Percentiles rank a stretch among this genome's conserved stretches.
Evolutionary conservation across 1,140 invertebrate species (phyloP).

Genomic region (Drosophila auraria): DNA sequence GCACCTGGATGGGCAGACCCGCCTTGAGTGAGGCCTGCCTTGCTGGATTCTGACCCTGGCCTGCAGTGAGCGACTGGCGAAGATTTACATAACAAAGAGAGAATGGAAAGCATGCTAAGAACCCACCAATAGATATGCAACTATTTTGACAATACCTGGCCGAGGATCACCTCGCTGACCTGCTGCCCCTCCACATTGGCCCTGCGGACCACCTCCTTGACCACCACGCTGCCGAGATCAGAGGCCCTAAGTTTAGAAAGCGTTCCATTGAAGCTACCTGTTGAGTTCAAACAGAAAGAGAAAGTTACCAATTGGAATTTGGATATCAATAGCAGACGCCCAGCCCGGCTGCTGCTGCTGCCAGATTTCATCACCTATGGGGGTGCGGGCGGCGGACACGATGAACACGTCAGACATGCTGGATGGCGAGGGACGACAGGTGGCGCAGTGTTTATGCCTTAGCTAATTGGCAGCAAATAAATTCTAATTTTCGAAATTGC

Average conservation of each 20-base stretch:
- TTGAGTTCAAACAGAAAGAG: conserved; percentile 55
- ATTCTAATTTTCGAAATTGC: conserved; percentile 47
- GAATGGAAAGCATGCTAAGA: conserved; percentile 10
- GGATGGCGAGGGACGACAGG: background rate
- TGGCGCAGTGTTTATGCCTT: conserved; percentile 5
- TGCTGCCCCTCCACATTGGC: conserved; percentile 88
- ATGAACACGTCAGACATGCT: conserved; percentile 83
- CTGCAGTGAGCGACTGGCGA: conserved; percentile 88
- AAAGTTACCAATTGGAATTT: conserved; percentile 60
- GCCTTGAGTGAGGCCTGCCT: conserved; percentile 92
- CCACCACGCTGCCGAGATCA: conserved; percentile 91
- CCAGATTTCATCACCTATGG: conserved; percentile 76
- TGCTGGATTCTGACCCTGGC: conserved; percentile 94
- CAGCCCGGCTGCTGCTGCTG: background rate
- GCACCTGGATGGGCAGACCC: conserved; percentile 90
- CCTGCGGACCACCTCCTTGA: conserved; percentile 90
- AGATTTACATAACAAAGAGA: conserved; percentile 58
- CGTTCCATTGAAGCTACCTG: conserved; percentile 89
- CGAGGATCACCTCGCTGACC: conserved; percentile 94
- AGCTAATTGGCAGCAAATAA: conserved; percentile 16
- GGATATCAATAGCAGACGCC: conserved; percentile 27
- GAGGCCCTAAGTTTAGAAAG: conserved; percentile 89
- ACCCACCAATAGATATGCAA: conserved; percentile 9
- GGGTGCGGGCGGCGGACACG: conserved; percentile 85
- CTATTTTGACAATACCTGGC: conserved; percentile 88